These are phyloP conservation scores for Apotomis capreana DNA, from an alignment of 2,888 invertebrate genomes.

Conservation along the genomic window DNA sequence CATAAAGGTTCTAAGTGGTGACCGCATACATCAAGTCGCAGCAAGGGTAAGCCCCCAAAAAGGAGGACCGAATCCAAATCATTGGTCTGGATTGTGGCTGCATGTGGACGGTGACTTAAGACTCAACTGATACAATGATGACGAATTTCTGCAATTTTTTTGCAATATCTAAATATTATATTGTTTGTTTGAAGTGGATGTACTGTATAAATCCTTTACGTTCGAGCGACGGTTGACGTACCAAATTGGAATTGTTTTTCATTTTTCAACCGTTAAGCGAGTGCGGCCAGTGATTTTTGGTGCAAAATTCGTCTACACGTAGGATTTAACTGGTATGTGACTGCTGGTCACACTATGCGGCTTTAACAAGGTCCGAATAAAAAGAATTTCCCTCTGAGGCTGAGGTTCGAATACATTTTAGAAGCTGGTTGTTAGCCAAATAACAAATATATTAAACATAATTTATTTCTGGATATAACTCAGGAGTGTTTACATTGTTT, in stretches of 20 bases:
- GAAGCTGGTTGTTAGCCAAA: neutral
- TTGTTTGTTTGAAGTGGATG: neutral
- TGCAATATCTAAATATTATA: neutral
- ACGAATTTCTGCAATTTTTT: neutral
- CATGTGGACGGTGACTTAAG: no score
- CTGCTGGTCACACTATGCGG: conserved; percentile 31
- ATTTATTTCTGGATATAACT: no score
- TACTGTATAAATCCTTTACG: conserved; percentile 12
- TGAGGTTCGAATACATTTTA: neutral
- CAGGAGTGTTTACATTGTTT: no score
- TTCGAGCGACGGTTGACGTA: conserved; percentile 59
- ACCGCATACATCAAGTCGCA: no score
- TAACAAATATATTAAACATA: neutral
- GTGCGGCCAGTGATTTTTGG: conserved; percentile 66
- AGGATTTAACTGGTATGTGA: conserved; percentile 32
- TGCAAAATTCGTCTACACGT: conserved; percentile 34
- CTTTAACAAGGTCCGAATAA: conserved; percentile 10
- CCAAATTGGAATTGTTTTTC: conserved; percentile 79
- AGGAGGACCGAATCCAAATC: no score
- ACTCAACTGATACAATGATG: no score
- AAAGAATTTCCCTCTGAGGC: neutral
- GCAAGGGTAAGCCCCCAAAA: no score
- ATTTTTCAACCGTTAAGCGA: conserved; percentile 72
- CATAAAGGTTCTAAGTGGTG: no score
- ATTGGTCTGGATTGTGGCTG: no score